A percentile compares a stretch with the other conserved stretches of the same genome.
Conservation (phyloP, 2,888 invertebrate genomes). For the Laothoe populi region DNA sequence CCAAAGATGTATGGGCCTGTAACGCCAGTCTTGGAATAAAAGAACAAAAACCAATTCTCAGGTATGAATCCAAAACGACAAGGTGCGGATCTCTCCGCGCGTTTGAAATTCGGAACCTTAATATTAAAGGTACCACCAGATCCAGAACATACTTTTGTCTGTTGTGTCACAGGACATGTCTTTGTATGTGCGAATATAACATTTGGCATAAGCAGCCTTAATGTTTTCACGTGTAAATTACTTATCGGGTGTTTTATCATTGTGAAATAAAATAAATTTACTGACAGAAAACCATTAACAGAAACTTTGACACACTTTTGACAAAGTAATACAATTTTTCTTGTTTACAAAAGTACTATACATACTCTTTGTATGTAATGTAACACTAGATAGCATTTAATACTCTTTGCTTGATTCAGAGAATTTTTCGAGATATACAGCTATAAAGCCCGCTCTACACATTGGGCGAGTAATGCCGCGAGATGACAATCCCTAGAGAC, state of each 20-base stretch:
- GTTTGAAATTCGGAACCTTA: constrained; percentile 40
- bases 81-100: constrained; percentile 61
- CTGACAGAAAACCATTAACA: too few species aligned
- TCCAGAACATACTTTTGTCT: constrained; percentile 29
- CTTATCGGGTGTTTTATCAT: constrained; percentile 43
- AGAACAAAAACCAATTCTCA: constrained; percentile 89
- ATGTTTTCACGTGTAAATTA: constrained; percentile 31
- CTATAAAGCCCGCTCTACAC: too few species aligned
- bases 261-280: constrained; percentile 27
- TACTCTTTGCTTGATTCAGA: too few species aligned
- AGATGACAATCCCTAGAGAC: too few species aligned
- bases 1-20: constrained; percentile 95
- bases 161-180: constrained; percentile 36
- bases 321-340: too few species aligned
- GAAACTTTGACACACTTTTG: too few species aligned
- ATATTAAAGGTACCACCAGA: neutral
- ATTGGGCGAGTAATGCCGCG: too few species aligned
- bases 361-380: too few species aligned
- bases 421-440: too few species aligned
- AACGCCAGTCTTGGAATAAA: constrained; percentile 95
- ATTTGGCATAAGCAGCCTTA: constrained; percentile 37
- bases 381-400: too few species aligned
- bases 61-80: constrained; percentile 84
- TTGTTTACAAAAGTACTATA: too few species aligned
- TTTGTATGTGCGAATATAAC: constrained; percentile 39